A percentile compares a stretch with the other conserved stretches of the same genome.
Conservation (phyloP, 2,797 vertebrate genomes). For the Acipenser ruthenus region DNA sequence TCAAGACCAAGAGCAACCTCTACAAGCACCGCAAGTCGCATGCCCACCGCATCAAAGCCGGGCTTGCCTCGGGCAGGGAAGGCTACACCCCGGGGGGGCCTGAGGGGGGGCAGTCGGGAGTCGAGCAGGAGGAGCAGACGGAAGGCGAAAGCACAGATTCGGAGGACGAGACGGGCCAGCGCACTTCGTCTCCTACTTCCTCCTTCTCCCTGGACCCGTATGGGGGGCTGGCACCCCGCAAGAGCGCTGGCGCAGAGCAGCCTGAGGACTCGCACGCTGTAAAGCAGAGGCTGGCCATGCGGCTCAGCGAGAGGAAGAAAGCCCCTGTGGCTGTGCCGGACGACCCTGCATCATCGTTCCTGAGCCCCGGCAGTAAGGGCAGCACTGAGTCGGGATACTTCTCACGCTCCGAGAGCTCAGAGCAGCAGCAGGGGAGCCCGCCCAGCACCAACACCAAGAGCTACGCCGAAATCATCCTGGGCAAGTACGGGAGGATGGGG, state of each 20-base stretch:
- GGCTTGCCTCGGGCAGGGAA: constrained; percentile 70
- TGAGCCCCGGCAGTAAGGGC: constrained; percentile 91
- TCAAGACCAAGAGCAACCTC: constrained; percentile 97
- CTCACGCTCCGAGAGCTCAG: constrained; percentile 90
- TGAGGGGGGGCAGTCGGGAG: constrained; percentile 55
- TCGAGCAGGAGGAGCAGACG: constrained; percentile 84
- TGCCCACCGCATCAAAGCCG: constrained; percentile 92
- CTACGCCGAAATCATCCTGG: constrained; percentile 94
- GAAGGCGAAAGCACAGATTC: constrained; percentile 96
- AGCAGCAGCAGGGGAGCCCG: constrained; percentile 84
- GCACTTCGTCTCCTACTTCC: constrained; percentile 42
- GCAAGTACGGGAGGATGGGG: constrained; percentile 88
- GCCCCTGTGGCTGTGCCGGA: constrained; percentile 66
- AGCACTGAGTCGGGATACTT: constrained; percentile 97
- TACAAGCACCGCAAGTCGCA: constrained; percentile 98
- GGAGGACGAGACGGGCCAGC: constrained; percentile 81
- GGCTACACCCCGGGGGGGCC: constrained; percentile 53
- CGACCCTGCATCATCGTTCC: constrained; percentile 73
- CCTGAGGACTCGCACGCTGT: constrained; percentile 86
- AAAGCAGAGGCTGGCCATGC: constrained; percentile 88
- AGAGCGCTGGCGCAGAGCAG: constrained; percentile 44
- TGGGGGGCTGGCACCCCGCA: constrained; percentile 39
- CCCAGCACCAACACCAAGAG: constrained; percentile 90
- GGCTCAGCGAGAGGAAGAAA: constrained; percentile 88
- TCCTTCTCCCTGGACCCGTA: constrained; percentile 43